A percentile compares a stretch with the other conserved stretches of the same genome.
These are phyloP conservation scores for Homarus americanus DNA, from an alignment of 1,140 invertebrate genomes.

Conservation along the genomic window DNA sequence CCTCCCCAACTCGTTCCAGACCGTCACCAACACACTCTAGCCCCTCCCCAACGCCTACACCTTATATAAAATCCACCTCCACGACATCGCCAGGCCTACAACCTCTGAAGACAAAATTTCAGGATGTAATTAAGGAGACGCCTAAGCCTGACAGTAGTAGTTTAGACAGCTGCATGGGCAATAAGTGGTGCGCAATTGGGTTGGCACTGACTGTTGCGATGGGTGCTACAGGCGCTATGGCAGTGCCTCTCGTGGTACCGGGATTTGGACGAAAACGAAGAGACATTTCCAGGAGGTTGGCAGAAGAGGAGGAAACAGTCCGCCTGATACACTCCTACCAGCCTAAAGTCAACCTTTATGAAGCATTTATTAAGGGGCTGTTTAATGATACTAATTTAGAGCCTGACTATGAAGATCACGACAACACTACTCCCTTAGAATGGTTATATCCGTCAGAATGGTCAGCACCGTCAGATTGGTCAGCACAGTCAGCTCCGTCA, in stretches of 20 bases:
- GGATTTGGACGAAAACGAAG: slow-evolving; percentile 15
- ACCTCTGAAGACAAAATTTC: not conserved
- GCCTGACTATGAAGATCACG: too few species aligned
- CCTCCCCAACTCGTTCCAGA: too few species aligned
- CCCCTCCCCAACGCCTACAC: not conserved
- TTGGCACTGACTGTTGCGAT: slow-evolving; percentile 45
- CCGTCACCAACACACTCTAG: not conserved
- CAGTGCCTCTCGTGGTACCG: slow-evolving; percentile 40
- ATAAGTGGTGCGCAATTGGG: slow-evolving; percentile 46
- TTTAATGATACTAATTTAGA: not conserved
- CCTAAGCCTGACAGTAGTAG: not conserved
- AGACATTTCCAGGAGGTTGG: not conserved
- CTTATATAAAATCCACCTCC: not conserved
- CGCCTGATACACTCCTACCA: not conserved
- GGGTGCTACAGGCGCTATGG: slow-evolving; percentile 46
- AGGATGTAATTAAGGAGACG: not conserved
- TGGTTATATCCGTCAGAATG: too few species aligned
- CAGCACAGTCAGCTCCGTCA: too few species aligned
- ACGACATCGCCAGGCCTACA: not conserved
- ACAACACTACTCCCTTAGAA: too few species aligned
- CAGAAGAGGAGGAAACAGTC: not conserved
- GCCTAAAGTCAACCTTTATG: not conserved
- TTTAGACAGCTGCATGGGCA: slow-evolving; percentile 20
- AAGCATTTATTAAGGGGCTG: not conserved
- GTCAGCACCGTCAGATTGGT: too few species aligned